phyloP scores from a whole-genome alignment of 2,113 vertebrate genomes.

The Machaerirhynchus nigripectus region DNA sequence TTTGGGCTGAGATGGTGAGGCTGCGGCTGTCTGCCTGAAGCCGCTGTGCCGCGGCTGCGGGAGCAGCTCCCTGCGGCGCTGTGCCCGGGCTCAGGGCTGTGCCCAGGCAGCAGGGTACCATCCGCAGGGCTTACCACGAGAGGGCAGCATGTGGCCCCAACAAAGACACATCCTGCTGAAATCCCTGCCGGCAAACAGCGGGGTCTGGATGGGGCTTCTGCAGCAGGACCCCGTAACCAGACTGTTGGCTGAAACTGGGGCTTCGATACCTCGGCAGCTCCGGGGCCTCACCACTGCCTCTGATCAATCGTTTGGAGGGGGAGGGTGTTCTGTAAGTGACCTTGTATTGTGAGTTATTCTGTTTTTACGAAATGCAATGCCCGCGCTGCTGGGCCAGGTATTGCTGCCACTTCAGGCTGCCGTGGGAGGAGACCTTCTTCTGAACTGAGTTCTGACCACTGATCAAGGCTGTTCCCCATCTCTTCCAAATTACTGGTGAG shows the following conservation, averaged over 20 bases:
- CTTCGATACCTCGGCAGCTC: rapidly evolving
- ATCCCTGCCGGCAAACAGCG: rapidly evolving
- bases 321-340: not conserved
- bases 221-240: no score
- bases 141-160: not conserved
- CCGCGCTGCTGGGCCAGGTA: not conserved
- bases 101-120: not conserved
- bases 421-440: not conserved
- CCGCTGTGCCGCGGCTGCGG: not conserved
- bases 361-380: not conserved
- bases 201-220: not conserved
- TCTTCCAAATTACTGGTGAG: not conserved
- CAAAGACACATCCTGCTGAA: not conserved
- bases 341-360: not conserved
- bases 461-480: not conserved
- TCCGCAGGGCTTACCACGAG: not conserved
- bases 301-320: not conserved
- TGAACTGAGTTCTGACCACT: not conserved
- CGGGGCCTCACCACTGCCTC: not conserved
- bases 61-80: rapidly evolving
- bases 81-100: not conserved
- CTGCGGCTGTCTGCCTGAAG: not conserved
- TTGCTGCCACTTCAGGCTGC: not conserved
- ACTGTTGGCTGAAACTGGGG: rapidly evolving
- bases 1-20: not conserved